phyloP scores from a whole-genome alignment of 2,888 invertebrate genomes.

The Caenorhabditis uteleia region DNA sequence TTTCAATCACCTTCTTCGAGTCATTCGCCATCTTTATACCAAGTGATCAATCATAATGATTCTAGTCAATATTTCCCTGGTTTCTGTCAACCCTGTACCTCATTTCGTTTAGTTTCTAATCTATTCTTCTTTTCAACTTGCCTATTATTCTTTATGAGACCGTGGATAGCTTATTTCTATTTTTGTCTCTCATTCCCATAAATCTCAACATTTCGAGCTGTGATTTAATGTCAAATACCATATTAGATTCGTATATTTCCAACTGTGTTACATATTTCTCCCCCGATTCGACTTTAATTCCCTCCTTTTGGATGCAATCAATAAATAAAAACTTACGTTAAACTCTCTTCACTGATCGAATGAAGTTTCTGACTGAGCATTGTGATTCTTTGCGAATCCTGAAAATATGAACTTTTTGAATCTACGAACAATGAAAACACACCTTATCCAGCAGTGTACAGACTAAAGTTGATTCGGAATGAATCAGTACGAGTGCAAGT shows the following conservation, averaged over 20 bases:
- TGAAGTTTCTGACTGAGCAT: conserved; percentile 40
- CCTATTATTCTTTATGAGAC: too few species aligned
- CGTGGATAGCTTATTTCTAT: too few species aligned
- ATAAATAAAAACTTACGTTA: conserved; percentile 31
- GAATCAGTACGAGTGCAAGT: conserved; percentile 42
- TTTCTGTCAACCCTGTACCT: too few species aligned
- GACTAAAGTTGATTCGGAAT: conserved; percentile 41
- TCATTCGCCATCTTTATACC: conserved; percentile 44
- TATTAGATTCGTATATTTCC: too few species aligned
- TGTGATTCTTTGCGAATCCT: conserved; percentile 39
- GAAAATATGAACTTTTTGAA: not conserved
- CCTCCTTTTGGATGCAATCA: not conserved
- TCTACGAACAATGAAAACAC: not conserved
- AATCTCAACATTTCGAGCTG: too few species aligned
- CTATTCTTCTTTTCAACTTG: too few species aligned
- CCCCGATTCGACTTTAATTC: conserved; percentile 11
- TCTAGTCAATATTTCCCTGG: not conserved
- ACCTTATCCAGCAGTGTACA: conserved; percentile 38
- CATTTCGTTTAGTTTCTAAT: conserved; percentile 7
- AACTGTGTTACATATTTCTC: too few species aligned
- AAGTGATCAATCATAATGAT: conserved; percentile 9
- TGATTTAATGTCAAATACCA: too few species aligned
- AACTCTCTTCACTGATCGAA: conserved; percentile 34
- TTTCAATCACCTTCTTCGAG: conserved; percentile 43
- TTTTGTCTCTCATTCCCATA: too few species aligned